Conservation (phyloP, 2,113 vertebrate genomes). For the Thryonomys swinderianus region DNA sequence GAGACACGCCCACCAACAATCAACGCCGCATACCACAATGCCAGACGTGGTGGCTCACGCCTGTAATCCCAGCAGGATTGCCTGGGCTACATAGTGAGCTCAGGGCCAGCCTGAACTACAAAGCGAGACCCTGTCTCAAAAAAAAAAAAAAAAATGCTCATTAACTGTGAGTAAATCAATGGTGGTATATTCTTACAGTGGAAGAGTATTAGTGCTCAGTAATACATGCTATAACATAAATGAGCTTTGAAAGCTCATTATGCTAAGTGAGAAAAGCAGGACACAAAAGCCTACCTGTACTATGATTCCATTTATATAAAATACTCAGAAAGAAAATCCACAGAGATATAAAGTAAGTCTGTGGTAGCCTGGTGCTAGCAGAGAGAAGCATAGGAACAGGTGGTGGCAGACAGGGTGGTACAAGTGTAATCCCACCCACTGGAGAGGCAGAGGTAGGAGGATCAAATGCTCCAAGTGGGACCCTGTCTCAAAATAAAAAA, state of each 20-base stretch:
- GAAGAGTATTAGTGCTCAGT: neutral
- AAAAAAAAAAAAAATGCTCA: neutral
- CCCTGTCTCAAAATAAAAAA: neutral
- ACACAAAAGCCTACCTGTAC: neutral
- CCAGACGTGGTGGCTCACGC: no score
- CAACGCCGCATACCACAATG: no score
- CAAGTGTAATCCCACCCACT: neutral
- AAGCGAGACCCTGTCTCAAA: neutral
- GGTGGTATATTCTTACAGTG: neutral
- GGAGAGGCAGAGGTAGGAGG: neutral
- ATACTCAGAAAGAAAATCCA: neutral
- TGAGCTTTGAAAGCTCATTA: neutral
- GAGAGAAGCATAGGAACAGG: neutral
- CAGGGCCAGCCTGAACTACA: no score
- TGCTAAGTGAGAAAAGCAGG: conserved; percentile 1
- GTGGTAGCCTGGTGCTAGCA: neutral
- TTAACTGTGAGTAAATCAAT: neutral
- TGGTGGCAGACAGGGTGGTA: neutral
- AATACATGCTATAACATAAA: neutral
- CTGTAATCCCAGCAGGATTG: no score
- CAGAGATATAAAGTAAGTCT: neutral
- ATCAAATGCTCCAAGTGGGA: neutral
- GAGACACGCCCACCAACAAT: no score
- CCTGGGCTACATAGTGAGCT: no score
- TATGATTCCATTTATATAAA: neutral